These are phyloP conservation scores for Salpingus planirostris DNA, from an alignment of 2,888 invertebrate genomes.

Conservation along the genomic window DNA sequence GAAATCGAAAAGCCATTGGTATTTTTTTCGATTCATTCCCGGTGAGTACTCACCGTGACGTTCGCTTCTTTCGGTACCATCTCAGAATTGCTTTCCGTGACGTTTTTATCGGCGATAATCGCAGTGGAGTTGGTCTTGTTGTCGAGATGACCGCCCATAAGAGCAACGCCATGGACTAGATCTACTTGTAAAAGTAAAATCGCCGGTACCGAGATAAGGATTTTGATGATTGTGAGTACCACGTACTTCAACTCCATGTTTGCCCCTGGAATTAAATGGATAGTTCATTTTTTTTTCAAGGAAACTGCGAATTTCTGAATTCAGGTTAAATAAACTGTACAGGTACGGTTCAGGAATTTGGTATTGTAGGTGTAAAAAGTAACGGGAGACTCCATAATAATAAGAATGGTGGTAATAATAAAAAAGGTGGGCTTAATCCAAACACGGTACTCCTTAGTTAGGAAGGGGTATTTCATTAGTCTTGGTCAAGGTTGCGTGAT, in stretches of 20 bases:
- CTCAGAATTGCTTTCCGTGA: conserved; percentile 17
- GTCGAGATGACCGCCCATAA: conserved; percentile 33
- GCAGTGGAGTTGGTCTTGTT: conserved; percentile 22
- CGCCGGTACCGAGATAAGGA: conserved; percentile 35
- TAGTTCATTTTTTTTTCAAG: conserved; percentile 1
- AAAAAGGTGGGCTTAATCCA: conserved; percentile 14
- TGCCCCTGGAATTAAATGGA: conserved; percentile 15
- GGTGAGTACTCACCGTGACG: conserved; percentile 11
- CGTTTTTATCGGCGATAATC: too few species aligned
- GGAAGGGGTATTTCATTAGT: conserved; percentile 10
- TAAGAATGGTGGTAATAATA: too few species aligned
- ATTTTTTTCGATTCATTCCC: too few species aligned
- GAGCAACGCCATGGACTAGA: conserved; percentile 23
- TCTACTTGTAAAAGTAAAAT: conserved; percentile 18
- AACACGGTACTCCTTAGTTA: conserved; percentile 14
- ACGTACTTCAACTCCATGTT: conserved; percentile 38
- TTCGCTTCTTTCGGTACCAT: conserved; percentile 12
- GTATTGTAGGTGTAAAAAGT: conserved; percentile 1
- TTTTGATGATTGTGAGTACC: conserved; percentile 35
- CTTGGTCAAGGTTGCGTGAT: conserved; percentile 27
- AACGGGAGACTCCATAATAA: too few species aligned
- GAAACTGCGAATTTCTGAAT: background rate
- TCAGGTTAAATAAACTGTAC: too few species aligned
- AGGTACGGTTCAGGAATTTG: background rate
- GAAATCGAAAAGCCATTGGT: too few species aligned